Percentiles rank a stretch among this genome's conserved stretches.
Conservation (phyloP, 2,888 invertebrate genomes). For the Drosophila demipolita region DNA sequence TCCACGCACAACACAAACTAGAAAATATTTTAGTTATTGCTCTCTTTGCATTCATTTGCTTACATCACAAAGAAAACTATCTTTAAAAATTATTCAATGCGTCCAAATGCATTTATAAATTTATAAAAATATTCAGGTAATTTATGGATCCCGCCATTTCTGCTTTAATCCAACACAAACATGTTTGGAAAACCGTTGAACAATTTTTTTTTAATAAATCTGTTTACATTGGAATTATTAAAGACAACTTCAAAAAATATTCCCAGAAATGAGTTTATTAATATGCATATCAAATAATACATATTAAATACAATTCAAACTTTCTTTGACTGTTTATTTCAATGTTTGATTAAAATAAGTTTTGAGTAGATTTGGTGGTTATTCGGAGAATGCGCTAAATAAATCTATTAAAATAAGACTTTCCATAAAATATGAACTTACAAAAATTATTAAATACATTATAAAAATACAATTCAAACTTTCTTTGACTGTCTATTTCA, state of each 20-base stretch:
- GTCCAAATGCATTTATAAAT: neutral
- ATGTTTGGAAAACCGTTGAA: neutral
- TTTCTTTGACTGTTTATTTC: no score
- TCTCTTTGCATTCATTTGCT: neutral
- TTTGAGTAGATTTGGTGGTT: no score
- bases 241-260: neutral
- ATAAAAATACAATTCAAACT: neutral
- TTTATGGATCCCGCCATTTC: neutral
- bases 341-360: no score
- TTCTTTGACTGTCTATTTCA: no score
- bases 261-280: neutral
- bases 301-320: neutral
- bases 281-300: neutral
- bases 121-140: neutral
- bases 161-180: neutral
- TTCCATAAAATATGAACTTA: no score
- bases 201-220: neutral
- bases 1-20: neutral
- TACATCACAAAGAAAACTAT: neutral
- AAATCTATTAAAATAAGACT: no score
- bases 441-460: no score
- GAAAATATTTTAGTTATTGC: conserved; percentile 9
- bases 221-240: neutral
- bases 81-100: neutral
- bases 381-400: no score